Conservation (phyloP, 2,113 vertebrate genomes). For the Equus quagga region DNA sequence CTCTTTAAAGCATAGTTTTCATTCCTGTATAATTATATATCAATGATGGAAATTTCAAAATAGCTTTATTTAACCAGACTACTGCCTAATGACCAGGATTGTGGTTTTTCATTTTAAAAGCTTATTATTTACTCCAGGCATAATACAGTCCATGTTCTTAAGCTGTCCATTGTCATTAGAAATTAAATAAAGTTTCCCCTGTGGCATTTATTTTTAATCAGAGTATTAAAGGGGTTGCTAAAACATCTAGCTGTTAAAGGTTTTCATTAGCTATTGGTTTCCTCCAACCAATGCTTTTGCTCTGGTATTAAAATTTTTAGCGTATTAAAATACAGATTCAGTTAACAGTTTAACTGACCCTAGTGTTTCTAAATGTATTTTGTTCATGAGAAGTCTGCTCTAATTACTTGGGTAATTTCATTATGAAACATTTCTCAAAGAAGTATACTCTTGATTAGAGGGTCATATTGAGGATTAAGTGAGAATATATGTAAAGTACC, state of each 20-base stretch:
- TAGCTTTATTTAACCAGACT: neutral
- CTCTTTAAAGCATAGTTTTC: slow-evolving; percentile 14
- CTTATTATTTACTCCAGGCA: neutral
- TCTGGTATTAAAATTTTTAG: slow-evolving; percentile 21
- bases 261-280: neutral
- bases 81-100: neutral
- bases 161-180: neutral
- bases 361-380: slow-evolving; percentile 10
- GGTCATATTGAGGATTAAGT: neutral
- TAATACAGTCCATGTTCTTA: neutral
- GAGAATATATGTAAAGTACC: neutral
- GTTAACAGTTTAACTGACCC: neutral
- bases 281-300: slow-evolving; percentile 5
- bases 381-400: neutral
- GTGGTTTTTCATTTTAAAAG: slow-evolving; percentile 20
- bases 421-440: slow-evolving; percentile 38
- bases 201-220: neutral
- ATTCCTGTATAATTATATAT: neutral
- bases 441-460: neutral
- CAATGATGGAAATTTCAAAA: slow-evolving; percentile 1
- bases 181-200: neutral
- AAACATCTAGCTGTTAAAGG: neutral
- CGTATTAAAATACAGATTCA: neutral
- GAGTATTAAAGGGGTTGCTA: neutral
- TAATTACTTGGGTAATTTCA: slow-evolving; percentile 37